Percentiles rank a stretch among this genome's conserved stretches.
Conservation (phyloP, 1,140 invertebrate species). For the Sogatella furcifera region DNA sequence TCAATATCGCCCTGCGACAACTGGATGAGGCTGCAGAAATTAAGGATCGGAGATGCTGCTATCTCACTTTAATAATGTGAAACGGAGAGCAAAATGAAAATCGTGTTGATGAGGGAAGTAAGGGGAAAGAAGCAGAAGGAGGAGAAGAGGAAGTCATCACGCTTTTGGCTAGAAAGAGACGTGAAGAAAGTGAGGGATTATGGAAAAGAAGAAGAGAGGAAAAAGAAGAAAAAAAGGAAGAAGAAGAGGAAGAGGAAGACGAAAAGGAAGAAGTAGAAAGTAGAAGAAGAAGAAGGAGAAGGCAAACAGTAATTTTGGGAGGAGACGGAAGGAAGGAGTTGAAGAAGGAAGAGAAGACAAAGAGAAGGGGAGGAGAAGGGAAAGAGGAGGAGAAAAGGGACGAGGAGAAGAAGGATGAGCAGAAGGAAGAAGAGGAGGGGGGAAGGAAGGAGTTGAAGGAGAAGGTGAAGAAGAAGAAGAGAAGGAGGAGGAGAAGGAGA, state of each 20-base stretch:
- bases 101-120: neutral
- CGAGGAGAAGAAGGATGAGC: too few species aligned
- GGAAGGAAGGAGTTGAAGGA: neutral
- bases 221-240: neutral
- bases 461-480: neutral
- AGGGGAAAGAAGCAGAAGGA: neutral
- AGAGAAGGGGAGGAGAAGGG: neutral
- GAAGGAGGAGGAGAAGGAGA: too few species aligned
- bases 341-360: too few species aligned
- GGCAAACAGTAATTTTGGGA: too few species aligned
- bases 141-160: too few species aligned
- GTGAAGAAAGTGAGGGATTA: neutral
- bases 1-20: neutral
- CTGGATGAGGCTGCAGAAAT: too few species aligned
- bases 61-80: neutral
- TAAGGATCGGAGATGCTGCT: neutral
- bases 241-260: too few species aligned
- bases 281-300: too few species aligned
- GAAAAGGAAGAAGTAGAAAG: too few species aligned
- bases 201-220: too few species aligned
- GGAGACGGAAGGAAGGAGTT: neutral
- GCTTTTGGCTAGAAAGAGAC: too few species aligned
- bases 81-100: neutral
- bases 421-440: neutral
- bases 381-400: neutral